Evolutionary conservation across 2,113 vertebrate species (phyloP).

Genomic region (Bostrychus sinensis): DNA sequence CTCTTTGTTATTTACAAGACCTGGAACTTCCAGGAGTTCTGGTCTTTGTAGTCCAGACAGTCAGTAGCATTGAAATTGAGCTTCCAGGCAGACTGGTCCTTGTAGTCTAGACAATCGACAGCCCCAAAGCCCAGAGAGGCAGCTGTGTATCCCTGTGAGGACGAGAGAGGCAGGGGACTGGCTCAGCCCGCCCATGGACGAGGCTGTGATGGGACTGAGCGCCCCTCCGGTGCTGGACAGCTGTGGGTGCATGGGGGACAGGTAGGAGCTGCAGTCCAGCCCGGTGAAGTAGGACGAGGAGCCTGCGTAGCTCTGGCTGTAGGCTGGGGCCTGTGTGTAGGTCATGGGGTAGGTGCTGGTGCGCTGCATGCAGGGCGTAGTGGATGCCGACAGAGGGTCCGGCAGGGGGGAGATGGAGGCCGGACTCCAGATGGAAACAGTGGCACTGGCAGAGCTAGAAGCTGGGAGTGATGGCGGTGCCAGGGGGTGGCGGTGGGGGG

Average conservation of each 20-base stretch:
- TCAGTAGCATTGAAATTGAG: slow-evolving; percentile 87
- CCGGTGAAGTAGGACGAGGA: slow-evolving; percentile 86
- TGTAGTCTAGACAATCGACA: slow-evolving; percentile 89
- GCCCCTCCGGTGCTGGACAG: slow-evolving; percentile 83
- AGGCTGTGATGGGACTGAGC: slow-evolving; percentile 84
- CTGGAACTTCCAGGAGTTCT: slow-evolving; percentile 92
- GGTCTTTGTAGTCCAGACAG: slow-evolving; percentile 91
- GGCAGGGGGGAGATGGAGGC: slow-evolving; percentile 86
- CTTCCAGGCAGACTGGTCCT: slow-evolving; percentile 87
- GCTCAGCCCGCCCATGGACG: slow-evolving; percentile 83
- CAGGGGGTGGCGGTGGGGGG: slow-evolving; percentile 75
- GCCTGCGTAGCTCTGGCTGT: slow-evolving; percentile 82
- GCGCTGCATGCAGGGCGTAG: slow-evolving; percentile 81
- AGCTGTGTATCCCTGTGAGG: slow-evolving; percentile 83
- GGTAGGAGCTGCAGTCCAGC: slow-evolving; percentile 87
- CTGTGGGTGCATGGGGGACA: slow-evolving; percentile 89
- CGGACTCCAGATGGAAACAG: slow-evolving; percentile 88
- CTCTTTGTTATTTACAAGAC: slow-evolving; percentile 80
- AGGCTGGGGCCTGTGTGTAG: slow-evolving; percentile 84
- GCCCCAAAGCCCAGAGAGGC: slow-evolving; percentile 84
- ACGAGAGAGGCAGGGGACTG: slow-evolving; percentile 84
- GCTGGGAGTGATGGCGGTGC: slow-evolving; percentile 78
- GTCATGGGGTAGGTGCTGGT: slow-evolving; percentile 82
- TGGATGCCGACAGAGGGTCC: slow-evolving; percentile 80
- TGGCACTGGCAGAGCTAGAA: slow-evolving; percentile 82